Base-by-base conservation (phyloP, 2,888 invertebrate genomes). In the Hemithea aestivaria region DNA sequence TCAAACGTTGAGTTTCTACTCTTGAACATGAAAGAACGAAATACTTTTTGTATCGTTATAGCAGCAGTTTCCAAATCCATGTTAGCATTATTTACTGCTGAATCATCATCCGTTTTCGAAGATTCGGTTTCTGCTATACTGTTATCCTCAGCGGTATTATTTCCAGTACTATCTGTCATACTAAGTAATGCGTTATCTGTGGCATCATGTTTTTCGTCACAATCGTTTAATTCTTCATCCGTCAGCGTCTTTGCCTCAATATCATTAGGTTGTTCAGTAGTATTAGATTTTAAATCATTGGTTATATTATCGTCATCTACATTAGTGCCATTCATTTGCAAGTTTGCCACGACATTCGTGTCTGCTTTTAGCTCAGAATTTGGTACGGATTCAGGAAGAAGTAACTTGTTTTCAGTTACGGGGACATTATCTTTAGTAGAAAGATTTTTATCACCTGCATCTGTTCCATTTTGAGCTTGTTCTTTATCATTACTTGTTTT, bases 41-140 rank as follows among this genome's bases (percentile, higher is more conserved):
- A 87, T 33, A 89, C 88, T 66, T 89, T 87, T 63, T 90, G 90
- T 56, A 90, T 89, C n/a, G 89, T 88, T 34, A 89, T 66, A 12
- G 89, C 88, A 12, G 89, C 77, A 45, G 80, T 77, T 77, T 90
- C 77, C 61, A 89, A 62, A 58, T 88, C 73, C 87, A 90, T 70
- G 45, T 57, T 68, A 30, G 49, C 41, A 39, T 48, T 55, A 34
- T 54, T 47, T 39, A 44, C 31, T 12, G 24, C 5, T 9, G 40
- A 36, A n/a, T 54, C 50, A 20, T 52, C 53, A 23, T 53, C 48
- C 10, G 45, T 30, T 43, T 46, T 46, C 6, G 39, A 42, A 23
- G 45, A 23, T 37, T 53, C 48, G 10, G 51, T 40, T 37, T 43
- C 48, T 20, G 44, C 27, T 7, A 52, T 36, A 32, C 43, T 52